These are phyloP conservation scores for Opisthocomus hoazin DNA, from an alignment of 2,113 vertebrate species.

Conservation along the genomic window DNA sequence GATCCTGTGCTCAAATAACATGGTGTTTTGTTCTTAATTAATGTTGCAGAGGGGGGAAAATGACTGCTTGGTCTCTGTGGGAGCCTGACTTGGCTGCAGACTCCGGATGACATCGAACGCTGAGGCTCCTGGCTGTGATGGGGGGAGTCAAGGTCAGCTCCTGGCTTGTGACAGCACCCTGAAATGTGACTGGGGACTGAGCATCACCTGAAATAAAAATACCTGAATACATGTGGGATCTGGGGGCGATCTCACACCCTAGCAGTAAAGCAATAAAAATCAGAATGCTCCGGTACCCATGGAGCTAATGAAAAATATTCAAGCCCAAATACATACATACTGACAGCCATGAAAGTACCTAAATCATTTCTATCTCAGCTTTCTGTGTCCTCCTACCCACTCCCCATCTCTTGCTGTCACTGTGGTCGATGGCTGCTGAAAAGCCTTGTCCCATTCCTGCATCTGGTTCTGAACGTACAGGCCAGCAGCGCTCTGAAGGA, in stretches of 20 bases:
- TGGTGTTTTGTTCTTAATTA: neutral
- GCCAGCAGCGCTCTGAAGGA: neutral
- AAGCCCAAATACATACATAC: neutral
- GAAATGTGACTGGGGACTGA: neutral
- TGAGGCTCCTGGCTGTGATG: neutral
- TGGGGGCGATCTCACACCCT: neutral
- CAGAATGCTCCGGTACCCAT: neutral
- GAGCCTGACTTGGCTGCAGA: neutral
- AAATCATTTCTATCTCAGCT: neutral
- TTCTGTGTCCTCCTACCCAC: neutral
- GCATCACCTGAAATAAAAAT: neutral
- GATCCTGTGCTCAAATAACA: neutral
- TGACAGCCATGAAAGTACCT: neutral
- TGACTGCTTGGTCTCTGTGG: neutral
- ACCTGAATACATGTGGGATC: neutral
- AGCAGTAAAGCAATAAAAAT: neutral
- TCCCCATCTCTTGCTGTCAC: slow-evolving; percentile 2
- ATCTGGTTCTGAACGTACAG: neutral
- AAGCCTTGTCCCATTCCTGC: neutral
- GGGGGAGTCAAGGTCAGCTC: neutral
- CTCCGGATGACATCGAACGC: accelerated
- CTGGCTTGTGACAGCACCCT: neutral
- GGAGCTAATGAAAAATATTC: neutral
- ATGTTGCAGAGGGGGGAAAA: neutral
- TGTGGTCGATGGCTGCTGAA: neutral